Base-by-base conservation (phyloP, 2,888 invertebrate genomes). In the Antheraea yamamai region DNA sequence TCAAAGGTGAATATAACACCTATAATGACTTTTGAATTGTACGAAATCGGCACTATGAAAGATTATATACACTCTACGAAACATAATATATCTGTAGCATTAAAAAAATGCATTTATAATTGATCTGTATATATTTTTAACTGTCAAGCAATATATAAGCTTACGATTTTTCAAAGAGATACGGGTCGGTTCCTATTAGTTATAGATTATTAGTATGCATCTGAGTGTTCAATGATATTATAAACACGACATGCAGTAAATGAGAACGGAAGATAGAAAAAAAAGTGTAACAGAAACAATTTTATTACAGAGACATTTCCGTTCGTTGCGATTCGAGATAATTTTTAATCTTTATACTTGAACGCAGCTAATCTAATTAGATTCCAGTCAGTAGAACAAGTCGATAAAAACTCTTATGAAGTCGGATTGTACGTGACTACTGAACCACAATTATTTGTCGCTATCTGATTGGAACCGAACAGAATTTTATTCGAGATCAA, bases 261-360 rank as follows among this genome's bases (percentile, higher is more conserved):
- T 83, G 85, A 87, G 90, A 90, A 88, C 90, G 91, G 90, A 91
- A 88, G 85, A 86, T 81, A 83, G 84, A 89, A 89, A 90, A 89
- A 90, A 86, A 88, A 88, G 84, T 86, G 81, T 84, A 87, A 85
- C 85, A 89, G 86, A 88, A 88, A 89, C 85, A 83, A 85, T 89
- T 91, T 91, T 90, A 91, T 90, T 88, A 87, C 88, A 84, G 80
- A 84, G 88, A 88, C 90, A 89, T 91, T 91, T 92, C 91, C 91
- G 91, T 85, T 89, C 84, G 83, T 83, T 83, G 83, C 78, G 85
- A 88, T 85, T 84, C 81, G 76, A 88, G 87, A 89, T 90, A 88
- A 87, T 88, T 87, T 90, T 89, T 87, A 87, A 89, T 89, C 85
- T 86, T 82, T 84, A 82, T 85, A 85, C 80, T 81, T 84, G 86